A percentile compares a stretch with the other conserved stretches of the same genome.
phyloP scores from a whole-genome alignment of 2,888 invertebrate genomes.

The Acanthosoma haemorrhoidale region DNA sequence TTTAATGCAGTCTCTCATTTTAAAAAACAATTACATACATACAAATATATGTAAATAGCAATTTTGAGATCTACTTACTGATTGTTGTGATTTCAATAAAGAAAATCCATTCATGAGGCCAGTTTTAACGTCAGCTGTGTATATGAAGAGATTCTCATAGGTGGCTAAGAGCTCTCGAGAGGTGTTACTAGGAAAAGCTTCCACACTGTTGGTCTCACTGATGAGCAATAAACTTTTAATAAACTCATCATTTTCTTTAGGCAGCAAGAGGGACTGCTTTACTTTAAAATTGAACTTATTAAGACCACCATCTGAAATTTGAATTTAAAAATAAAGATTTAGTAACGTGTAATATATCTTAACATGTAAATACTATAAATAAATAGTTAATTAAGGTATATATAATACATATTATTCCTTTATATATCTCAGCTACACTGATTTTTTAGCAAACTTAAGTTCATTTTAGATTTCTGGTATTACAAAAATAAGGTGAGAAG shows the following conservation, averaged over 20 bases:
- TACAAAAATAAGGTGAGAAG: too few relatives aligned
- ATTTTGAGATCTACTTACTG: too few relatives aligned
- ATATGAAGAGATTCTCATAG: constrained; percentile 58
- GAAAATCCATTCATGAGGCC: constrained; percentile 60
- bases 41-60: too few relatives aligned
- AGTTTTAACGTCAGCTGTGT: constrained; percentile 56
- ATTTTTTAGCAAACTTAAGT: too few relatives aligned
- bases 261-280: constrained; percentile 68
- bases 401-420: too few relatives aligned
- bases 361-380: too few relatives aligned
- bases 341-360: too few relatives aligned
- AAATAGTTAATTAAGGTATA: too few relatives aligned
- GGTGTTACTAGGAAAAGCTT: constrained; percentile 60
- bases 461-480: too few relatives aligned
- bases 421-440: too few relatives aligned
- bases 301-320: constrained; percentile 48
- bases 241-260: constrained; percentile 64
- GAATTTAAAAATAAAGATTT: neutral
- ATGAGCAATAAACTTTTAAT: constrained; percentile 73
- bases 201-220: constrained; percentile 58
- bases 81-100: constrained; percentile 48
- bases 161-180: constrained; percentile 51
- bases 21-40: too few relatives aligned
- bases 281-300: constrained; percentile 60
- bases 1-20: too few relatives aligned